Evolutionary conservation across 2,888 invertebrate genomes (phyloP).

Genomic region (Mantis religiosa): DNA sequence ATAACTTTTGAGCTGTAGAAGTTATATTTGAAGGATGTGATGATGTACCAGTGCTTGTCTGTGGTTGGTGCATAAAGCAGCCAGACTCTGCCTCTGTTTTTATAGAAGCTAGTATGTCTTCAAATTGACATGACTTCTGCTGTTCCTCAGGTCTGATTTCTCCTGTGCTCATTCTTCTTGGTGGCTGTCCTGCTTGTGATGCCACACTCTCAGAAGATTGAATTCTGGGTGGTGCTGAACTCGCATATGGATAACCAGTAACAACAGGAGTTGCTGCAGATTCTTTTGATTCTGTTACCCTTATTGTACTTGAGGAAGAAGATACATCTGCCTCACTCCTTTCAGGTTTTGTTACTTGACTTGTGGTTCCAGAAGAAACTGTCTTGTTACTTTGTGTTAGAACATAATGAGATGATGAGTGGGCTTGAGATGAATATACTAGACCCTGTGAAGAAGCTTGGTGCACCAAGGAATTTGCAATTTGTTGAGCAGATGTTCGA

Average conservation of each 20-base stretch:
- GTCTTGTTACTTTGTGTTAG: neutral
- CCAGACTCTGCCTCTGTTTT: neutral
- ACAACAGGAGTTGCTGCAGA: neutral
- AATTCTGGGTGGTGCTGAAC: constrained; percentile 3
- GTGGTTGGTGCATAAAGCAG: neutral
- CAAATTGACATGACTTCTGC: neutral
- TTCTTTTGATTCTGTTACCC: neutral
- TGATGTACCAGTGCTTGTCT: neutral
- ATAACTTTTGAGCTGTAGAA: neutral
- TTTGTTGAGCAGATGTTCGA: neutral
- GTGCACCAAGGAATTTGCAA: neutral
- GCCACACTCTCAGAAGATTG: neutral
- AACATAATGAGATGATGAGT: neutral
- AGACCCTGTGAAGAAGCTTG: neutral
- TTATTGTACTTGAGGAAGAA: neutral
- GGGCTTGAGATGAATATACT: neutral
- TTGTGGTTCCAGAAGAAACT: neutral
- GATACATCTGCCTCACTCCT: neutral
- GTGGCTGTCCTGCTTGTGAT: neutral
- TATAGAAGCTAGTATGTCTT: neutral
- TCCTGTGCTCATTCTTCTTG: constrained; percentile 12
- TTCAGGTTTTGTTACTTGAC: neutral
- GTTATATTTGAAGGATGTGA: neutral
- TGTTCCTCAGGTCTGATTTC: constrained; percentile 4
- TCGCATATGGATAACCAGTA: constrained; percentile 3